Conservation (phyloP, 2,113 vertebrate genomes). For the Uria lomvia region DNA sequence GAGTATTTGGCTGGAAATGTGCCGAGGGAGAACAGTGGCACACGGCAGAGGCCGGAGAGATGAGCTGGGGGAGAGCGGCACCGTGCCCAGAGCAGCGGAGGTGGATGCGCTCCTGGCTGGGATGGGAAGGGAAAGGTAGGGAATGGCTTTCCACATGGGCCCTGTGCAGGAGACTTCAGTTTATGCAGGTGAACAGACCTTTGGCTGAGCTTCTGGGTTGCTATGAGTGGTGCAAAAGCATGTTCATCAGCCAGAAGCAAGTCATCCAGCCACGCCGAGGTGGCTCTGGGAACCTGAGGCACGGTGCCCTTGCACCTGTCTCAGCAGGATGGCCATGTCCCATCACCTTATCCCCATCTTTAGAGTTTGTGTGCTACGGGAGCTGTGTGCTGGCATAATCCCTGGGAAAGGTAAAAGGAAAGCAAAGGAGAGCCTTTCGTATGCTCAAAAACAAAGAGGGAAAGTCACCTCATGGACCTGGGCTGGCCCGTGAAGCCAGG, state of each 20-base stretch:
- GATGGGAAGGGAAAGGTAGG: background rate
- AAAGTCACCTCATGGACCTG: background rate
- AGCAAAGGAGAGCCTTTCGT: background rate
- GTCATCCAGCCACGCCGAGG: background rate
- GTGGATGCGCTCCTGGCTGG: background rate
- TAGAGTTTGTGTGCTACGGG: background rate
- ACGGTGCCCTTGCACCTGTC: background rate
- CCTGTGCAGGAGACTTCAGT: background rate
- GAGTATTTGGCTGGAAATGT: background rate
- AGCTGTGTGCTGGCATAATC: background rate
- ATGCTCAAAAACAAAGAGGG: background rate
- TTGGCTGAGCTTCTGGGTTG: background rate
- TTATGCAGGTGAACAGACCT: background rate
- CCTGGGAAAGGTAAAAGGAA: background rate
- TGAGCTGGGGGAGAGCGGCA: background rate
- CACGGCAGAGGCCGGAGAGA: background rate
- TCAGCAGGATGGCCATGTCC: fast-evolving
- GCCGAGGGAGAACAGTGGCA: background rate
- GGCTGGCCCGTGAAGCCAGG: background rate
- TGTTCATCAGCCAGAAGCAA: background rate
- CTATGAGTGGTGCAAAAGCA: background rate
- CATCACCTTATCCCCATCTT: background rate
- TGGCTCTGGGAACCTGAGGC: background rate
- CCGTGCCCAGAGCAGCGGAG: background rate
- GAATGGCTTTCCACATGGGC: background rate